phyloP scores from a whole-genome alignment of 2,888 invertebrate species.

The Xestia xanthographa region DNA sequence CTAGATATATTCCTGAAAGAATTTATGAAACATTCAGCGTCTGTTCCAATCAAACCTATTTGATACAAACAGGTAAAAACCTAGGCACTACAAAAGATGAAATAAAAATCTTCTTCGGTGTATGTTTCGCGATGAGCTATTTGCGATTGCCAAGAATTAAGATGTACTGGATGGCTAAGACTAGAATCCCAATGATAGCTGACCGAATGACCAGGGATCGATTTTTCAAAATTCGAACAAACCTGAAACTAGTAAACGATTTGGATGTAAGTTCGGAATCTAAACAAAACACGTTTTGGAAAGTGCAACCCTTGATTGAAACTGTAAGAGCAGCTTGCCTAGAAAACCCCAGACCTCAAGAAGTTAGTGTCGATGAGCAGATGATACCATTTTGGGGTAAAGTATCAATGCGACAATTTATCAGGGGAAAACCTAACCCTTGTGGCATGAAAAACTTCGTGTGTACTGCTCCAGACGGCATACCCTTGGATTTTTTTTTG shows the following conservation, averaged over 20 bases:
- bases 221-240: too few relatives aligned
- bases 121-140: constrained; percentile 11
- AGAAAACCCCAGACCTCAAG: background rate
- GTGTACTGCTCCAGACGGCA: constrained; percentile 12
- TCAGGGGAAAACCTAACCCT: constrained; percentile 12
- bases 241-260: too few relatives aligned
- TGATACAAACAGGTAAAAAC: background rate
- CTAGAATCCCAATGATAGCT: constrained; percentile 2
- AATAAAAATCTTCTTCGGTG: constrained; percentile 6
- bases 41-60: background rate
- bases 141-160: constrained; percentile 10
- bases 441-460: constrained; percentile 23
- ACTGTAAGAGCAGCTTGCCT: background rate
- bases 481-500: constrained; percentile 4
- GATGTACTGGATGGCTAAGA: background rate
- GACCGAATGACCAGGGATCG: constrained; percentile 5
- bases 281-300: too few relatives aligned
- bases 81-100: background rate
- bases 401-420: constrained; percentile 20
- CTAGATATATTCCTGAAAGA: background rate
- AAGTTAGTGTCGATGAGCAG: constrained; percentile 10
- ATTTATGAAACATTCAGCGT: background rate
- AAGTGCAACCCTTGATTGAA: background rate
- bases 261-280: too few relatives aligned
- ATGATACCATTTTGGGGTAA: constrained; percentile 22